These are phyloP conservation scores for Lutjanus campechanus DNA, from an alignment of 2,797 vertebrate species.

Conservation along the genomic window DNA sequence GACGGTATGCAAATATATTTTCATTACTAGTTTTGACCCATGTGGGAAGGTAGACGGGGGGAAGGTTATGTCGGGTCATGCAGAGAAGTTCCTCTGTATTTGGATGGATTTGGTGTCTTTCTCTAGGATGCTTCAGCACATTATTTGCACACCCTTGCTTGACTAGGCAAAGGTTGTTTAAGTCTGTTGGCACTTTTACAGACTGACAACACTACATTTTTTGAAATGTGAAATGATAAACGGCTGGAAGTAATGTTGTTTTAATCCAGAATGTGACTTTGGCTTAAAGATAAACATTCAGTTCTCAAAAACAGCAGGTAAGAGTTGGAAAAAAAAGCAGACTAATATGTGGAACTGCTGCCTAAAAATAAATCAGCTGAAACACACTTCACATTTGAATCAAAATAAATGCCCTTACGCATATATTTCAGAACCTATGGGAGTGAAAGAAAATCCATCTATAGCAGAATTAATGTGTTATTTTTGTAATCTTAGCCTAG, in stretches of 20 bases:
- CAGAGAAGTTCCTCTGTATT: background rate
- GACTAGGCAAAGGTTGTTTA: background rate
- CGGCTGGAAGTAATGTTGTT: background rate
- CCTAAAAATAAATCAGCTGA: constrained; percentile 29
- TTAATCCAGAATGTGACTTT: background rate
- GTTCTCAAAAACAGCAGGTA: constrained; percentile 5
- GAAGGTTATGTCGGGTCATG: background rate
- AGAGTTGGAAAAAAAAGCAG: background rate
- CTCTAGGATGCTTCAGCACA: background rate
- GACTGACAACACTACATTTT: background rate
- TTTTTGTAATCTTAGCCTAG: constrained; percentile 68
- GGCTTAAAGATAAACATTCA: background rate
- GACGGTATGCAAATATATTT: constrained; percentile 28
- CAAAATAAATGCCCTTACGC: constrained; percentile 40
- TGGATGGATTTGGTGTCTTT: constrained; percentile 7
- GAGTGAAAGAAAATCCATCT: constrained; percentile 48
- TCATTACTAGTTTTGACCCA: constrained; percentile 19
- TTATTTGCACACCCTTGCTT: constrained; percentile 8
- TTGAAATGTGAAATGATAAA: background rate
- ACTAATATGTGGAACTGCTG: constrained; percentile 1
- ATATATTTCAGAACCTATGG: constrained; percentile 47
- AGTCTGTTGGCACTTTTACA: constrained; percentile 5
- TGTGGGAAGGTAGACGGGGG: background rate
- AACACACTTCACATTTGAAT: constrained; percentile 35
- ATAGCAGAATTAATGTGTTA: constrained; percentile 54